These are phyloP conservation scores for Lasioglossum figueresi DNA, from an alignment of 2,888 invertebrate species.

Conservation along the genomic window DNA sequence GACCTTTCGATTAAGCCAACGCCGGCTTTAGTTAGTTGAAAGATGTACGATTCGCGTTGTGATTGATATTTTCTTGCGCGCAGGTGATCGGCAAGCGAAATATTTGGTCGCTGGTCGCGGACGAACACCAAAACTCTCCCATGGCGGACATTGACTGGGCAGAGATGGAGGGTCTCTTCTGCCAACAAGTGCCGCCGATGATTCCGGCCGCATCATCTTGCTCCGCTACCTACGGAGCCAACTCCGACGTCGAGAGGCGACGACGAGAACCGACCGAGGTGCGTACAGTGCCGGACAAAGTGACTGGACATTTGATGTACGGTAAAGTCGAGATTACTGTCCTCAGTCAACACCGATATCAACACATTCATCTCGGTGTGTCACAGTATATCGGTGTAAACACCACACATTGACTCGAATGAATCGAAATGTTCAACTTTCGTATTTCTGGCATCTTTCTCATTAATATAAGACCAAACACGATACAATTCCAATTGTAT, in stretches of 20 bases:
- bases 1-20: not conserved
- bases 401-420: too few relatives aligned
- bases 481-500: too few relatives aligned
- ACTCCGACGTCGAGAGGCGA: slow-evolving; percentile 86
- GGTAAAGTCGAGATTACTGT: too few relatives aligned
- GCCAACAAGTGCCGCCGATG: slow-evolving; percentile 90
- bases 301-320: too few relatives aligned
- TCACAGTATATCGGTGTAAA: too few relatives aligned
- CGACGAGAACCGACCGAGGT: slow-evolving; percentile 93
- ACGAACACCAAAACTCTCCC: slow-evolving; percentile 92
- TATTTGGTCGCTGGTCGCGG: slow-evolving; percentile 96
- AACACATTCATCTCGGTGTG: too few relatives aligned
- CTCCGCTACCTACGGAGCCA: slow-evolving; percentile 85
- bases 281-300: too few relatives aligned
- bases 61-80: slow-evolving; percentile 35
- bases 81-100: slow-evolving; percentile 95
- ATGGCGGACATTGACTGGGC: slow-evolving; percentile 95
- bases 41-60: not conserved
- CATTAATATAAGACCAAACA: too few relatives aligned
- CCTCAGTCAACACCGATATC: too few relatives aligned
- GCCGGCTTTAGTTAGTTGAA: too few relatives aligned
- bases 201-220: slow-evolving; percentile 83
- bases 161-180: slow-evolving; percentile 97
- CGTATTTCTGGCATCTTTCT: too few relatives aligned
- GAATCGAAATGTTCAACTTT: too few relatives aligned